phyloP scores from a whole-genome alignment of 2,113 vertebrate genomes.

The Sinocyclocheilus rhinocerous region DNA sequence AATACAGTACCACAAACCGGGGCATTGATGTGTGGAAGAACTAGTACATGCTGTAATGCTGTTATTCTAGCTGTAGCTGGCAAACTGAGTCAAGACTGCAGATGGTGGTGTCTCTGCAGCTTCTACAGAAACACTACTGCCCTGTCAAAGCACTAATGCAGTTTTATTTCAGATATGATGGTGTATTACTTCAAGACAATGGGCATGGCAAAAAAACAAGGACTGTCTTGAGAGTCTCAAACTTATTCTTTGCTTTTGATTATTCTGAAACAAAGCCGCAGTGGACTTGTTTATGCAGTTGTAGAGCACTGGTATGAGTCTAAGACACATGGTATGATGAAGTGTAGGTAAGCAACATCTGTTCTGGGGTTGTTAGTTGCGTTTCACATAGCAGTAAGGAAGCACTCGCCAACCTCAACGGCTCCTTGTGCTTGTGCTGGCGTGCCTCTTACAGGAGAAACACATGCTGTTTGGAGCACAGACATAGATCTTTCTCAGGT shows the following conservation, averaged over 20 bases:
- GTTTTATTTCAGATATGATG: neutral
- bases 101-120: slow-evolving; percentile 3
- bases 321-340: slow-evolving; percentile 6
- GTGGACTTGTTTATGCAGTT: neutral
- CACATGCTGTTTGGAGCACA: neutral
- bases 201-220: neutral
- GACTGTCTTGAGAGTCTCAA: neutral
- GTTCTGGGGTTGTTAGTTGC: slow-evolving; percentile 15
- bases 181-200: neutral
- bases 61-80: slow-evolving; percentile 20
- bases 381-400: slow-evolving; percentile 11
- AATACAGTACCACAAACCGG: neutral
- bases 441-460: neutral
- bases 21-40: slow-evolving; percentile 21
- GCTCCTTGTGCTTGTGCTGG: slow-evolving; percentile 1
- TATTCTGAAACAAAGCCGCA: neutral
- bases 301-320: neutral
- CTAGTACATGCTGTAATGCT: slow-evolving; percentile 26
- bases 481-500: neutral
- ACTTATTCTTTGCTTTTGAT: neutral
- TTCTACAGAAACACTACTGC: neutral
- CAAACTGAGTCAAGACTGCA: neutral
- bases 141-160: neutral
- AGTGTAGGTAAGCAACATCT: slow-evolving; percentile 21
- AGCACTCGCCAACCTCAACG: neutral